Evolutionary conservation across 2,113 vertebrate species (phyloP), one percentile per base, ranked within the genome.

Genomic region (Amphiprion ocellaris): DNA sequence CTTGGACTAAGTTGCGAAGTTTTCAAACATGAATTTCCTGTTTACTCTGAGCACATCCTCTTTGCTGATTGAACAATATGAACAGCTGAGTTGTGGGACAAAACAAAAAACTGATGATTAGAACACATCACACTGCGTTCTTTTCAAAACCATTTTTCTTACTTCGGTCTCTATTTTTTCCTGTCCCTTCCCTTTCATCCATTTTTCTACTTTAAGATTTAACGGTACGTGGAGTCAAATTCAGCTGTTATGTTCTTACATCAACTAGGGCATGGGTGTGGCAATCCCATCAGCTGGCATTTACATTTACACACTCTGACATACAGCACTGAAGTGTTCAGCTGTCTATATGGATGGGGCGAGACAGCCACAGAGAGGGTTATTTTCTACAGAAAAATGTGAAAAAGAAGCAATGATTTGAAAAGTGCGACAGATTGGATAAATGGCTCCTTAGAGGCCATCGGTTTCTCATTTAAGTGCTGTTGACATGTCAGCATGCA

Each of bases 11-110:
- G 63, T 37, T 49, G 50, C 70, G 26, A 59, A 21, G 54, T 79
- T 76, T 64, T 66, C 44, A 79, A 87, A 89, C 83, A 85, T n/a
- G 50, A 71, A 81, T 76, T 89, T 92, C 91, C 90, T 88, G 88
- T 92, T 91, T 83, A 89, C 68, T 8, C 64, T 9, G 3, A 66
- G 44, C 54, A 86, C 59, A 90, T 92, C 90, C 89, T 81, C 63
- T 58, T 55, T 82, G 67, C 55, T 83, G 63, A 86, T 87, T 70
- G 75, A 79, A 63, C 60, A 64, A 71, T 68, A 88, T 49, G 72
- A 73, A 60, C 66, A 89, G 69, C 58, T 26, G 59, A 52, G 62
- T 4, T 2, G 0, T 5, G 0, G 24, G 58, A 68, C 62, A 46
- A 75, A 82, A 69, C 67, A 76, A 69, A 21, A 79, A 61, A 11